phyloP scores from a whole-genome alignment of 2,888 invertebrate species.

The Chymomyza caudatula region DNA sequence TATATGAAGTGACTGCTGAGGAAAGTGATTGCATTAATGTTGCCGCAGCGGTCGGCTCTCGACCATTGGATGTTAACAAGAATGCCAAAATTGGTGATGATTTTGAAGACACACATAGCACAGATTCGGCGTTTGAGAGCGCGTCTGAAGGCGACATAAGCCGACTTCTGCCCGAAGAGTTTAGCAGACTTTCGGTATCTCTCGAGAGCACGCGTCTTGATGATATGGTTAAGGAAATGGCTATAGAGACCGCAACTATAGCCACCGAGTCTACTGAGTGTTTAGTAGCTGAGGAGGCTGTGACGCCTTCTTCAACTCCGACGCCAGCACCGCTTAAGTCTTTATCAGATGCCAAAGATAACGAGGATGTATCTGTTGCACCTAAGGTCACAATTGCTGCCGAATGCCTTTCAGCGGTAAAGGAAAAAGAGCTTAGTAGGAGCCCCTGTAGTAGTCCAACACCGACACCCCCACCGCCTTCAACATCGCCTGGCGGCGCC shows the following conservation, averaged over 20 bases:
- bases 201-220: constrained; percentile 72
- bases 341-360: neutral
- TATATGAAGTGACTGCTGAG: constrained; percentile 71
- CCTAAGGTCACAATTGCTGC: constrained; percentile 72
- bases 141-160: constrained; percentile 77
- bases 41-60: constrained; percentile 41
- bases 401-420: constrained; percentile 43
- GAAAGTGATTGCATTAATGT: constrained; percentile 67
- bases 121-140: constrained; percentile 77
- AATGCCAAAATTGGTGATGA: constrained; percentile 71
- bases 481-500: constrained; percentile 73
- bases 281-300: constrained; percentile 53
- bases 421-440: constrained; percentile 49
- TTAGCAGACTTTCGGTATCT: constrained; percentile 70
- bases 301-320: constrained; percentile 53
- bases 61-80: constrained; percentile 74
- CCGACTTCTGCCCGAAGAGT: constrained; percentile 75
- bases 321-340: constrained; percentile 37
- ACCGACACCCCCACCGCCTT: constrained; percentile 73
- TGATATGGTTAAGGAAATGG: constrained; percentile 67
- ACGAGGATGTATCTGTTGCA: neutral
- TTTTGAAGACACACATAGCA: constrained; percentile 75
- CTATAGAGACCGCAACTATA: constrained; percentile 75
- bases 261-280: constrained; percentile 75
- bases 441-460: constrained; percentile 61